phyloP scores from a whole-genome alignment of 2,113 vertebrate species.

The Labeo catla region DNA sequence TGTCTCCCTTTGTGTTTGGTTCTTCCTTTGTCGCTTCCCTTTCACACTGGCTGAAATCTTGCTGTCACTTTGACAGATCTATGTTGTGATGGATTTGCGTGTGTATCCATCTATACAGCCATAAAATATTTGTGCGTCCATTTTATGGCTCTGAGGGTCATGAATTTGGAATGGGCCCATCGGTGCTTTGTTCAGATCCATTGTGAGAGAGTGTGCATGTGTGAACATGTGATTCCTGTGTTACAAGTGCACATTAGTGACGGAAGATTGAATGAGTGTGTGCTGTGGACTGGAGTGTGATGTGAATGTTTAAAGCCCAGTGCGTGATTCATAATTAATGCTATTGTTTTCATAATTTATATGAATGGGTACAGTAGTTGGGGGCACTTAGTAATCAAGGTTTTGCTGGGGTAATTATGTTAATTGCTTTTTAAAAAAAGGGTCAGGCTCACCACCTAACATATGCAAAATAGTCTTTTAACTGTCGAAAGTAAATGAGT shows the following conservation, averaged over 20 bases:
- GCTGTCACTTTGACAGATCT: conserved; percentile 14
- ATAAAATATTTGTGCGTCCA: conserved; percentile 21
- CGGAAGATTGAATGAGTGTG: conserved; percentile 36
- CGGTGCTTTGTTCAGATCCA: conserved; percentile 7
- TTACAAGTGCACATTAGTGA: conserved; percentile 40
- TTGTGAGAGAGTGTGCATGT: conserved; percentile 2
- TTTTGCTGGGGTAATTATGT: neutral
- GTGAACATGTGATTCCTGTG: neutral
- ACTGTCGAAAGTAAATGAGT: neutral
- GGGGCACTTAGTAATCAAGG: conserved; percentile 13
- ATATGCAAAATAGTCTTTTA: neutral
- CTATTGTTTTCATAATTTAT: conserved; percentile 39
- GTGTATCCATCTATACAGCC: conserved; percentile 26
- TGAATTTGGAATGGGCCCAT: conserved; percentile 21
- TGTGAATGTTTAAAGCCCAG: conserved; percentile 29
- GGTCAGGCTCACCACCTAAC: neutral
- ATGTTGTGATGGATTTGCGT: conserved; percentile 30
- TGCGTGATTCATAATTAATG: conserved; percentile 40
- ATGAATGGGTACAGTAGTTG: neutral
- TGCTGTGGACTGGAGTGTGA: conserved; percentile 17
- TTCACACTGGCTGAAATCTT: neutral
- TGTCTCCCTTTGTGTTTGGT: neutral
- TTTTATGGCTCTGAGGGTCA: conserved; percentile 6
- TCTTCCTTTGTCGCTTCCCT: neutral
- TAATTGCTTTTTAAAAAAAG: neutral